These are phyloP conservation scores for Jacana jacana DNA, from an alignment of 2,113 vertebrate species.

Conservation along the genomic window DNA sequence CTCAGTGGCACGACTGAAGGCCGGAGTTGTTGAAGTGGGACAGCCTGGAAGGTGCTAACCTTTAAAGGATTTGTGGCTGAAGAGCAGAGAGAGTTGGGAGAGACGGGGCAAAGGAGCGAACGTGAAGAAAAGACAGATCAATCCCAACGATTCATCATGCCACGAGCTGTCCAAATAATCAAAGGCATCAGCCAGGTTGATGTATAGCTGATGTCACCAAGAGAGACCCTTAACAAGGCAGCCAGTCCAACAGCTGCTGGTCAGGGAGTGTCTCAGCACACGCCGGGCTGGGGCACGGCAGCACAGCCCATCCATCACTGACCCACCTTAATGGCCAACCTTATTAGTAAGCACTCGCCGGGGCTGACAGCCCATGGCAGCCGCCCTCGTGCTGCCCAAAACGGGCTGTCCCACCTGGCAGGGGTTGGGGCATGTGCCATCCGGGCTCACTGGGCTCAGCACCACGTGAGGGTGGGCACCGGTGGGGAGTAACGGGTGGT, in stretches of 20 bases:
- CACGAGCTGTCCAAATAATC: slow-evolving; percentile 76
- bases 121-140: slow-evolving; percentile 71
- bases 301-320: slow-evolving; percentile 72
- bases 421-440: fast-evolving
- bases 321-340: slow-evolving; percentile 70
- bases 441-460: background rate
- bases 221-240: slow-evolving; percentile 79
- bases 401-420: background rate
- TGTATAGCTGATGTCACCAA: slow-evolving; percentile 78
- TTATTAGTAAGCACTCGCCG: slow-evolving; percentile 69
- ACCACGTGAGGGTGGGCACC: fast-evolving
- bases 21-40: background rate
- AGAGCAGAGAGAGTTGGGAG: slow-evolving; percentile 48
- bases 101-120: slow-evolving; percentile 33
- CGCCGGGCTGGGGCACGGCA: slow-evolving; percentile 57
- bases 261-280: slow-evolving; percentile 70
- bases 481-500: fast-evolving
- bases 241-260: slow-evolving; percentile 72
- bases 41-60: background rate
- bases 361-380: slow-evolving; percentile 57
- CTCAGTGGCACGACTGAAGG: background rate
- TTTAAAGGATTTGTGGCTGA: slow-evolving; percentile 17
- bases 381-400: background rate
- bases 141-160: slow-evolving; percentile 75
- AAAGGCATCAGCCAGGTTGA: slow-evolving; percentile 77